Base-by-base conservation (phyloP, 2,888 invertebrate species). In the Alitta virens region DNA sequence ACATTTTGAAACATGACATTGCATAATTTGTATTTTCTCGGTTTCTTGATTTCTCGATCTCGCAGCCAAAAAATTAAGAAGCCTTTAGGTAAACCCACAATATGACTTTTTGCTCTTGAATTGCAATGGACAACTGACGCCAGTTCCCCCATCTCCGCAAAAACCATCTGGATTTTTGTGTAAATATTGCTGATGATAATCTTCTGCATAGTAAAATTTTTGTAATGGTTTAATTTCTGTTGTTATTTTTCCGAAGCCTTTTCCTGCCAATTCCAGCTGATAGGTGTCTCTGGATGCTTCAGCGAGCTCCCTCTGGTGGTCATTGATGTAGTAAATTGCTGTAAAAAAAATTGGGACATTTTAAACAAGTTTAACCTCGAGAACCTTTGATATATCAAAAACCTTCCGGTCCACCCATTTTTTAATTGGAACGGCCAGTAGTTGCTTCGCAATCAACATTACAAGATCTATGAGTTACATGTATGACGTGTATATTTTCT, bases 171-270 rank as follows among this genome's bases (percentile, higher is more conserved):
- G 79, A 63, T 81, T 79, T 65, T 80, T 81, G 64, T 78, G 73
- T 56, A 81, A 68, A 65, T 81, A 81, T 66, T 81, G 80, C 62
- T 81, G 81, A 56, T 81, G 81, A 62, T 79, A 78, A 63, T 80
- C 79, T 49, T 80, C 80, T 12, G 81, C 81, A 66, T 79, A 78
- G 62, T 76, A 80, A 67, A 81, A 81, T 49, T 75, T 74, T 16
- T 65, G 26, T 0, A 72, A 78, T 1, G 74, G 68, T 12, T 64
- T 5, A 5, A 81, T 78, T 65, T 81, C 80, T 1, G 81, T 81
- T 0, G 76, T 78, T 26, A 81, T 80, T 27, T 65, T 67, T 1
- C 71, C 72, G 54, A 69, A 67, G 2, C 74, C 58, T 2, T 27
- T 40, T 40, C 73, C 66, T 1, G 54, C 65, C 42, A 81, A 65